A percentile compares a stretch with the other conserved stretches of the same genome.
phyloP scores from a whole-genome alignment of 2,113 vertebrate species.

The Cyprinodon variegatus region DNA sequence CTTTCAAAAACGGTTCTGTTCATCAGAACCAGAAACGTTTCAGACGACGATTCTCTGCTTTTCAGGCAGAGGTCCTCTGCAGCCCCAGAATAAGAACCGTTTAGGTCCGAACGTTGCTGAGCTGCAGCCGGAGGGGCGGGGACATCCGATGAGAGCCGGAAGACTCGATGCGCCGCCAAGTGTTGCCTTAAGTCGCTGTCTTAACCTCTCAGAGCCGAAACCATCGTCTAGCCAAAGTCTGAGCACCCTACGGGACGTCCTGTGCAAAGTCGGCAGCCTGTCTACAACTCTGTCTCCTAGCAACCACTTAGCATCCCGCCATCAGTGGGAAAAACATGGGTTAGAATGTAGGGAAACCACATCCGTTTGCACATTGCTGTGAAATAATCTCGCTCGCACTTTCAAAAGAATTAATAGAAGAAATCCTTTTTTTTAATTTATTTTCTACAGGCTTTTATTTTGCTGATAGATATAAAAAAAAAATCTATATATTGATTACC shows the following conservation, averaged over 20 bases:
- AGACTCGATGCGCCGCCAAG: constrained; percentile 52
- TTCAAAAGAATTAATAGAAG: constrained; percentile 52
- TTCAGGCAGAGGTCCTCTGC: too few relatives aligned
- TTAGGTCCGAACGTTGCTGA: background rate
- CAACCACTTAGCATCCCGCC: constrained; percentile 23
- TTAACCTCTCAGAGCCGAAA: constrained; percentile 60
- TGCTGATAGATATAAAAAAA: constrained; percentile 68
- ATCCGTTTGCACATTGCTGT: constrained; percentile 77
- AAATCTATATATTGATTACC: constrained; percentile 60
- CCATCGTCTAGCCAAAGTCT: constrained; percentile 51
- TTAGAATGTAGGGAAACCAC: constrained; percentile 68
- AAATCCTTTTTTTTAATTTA: constrained; percentile 76
- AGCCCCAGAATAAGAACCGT: too few relatives aligned
- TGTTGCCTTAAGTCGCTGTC: constrained; percentile 78
- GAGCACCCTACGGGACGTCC: constrained; percentile 12
- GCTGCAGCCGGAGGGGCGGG: background rate
- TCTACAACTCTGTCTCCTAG: constrained; percentile 71
- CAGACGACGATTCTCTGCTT: too few relatives aligned
- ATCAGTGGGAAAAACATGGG: constrained; percentile 20
- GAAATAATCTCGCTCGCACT: constrained; percentile 72
- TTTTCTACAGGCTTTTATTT: constrained; percentile 82
- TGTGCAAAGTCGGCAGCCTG: constrained; percentile 27
- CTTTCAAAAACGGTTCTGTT: too few relatives aligned
- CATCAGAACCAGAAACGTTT: too few relatives aligned
- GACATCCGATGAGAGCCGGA: constrained; percentile 1